phyloP scores from a whole-genome alignment of 2,888 invertebrate genomes.

The Coremacera marginata region DNA sequence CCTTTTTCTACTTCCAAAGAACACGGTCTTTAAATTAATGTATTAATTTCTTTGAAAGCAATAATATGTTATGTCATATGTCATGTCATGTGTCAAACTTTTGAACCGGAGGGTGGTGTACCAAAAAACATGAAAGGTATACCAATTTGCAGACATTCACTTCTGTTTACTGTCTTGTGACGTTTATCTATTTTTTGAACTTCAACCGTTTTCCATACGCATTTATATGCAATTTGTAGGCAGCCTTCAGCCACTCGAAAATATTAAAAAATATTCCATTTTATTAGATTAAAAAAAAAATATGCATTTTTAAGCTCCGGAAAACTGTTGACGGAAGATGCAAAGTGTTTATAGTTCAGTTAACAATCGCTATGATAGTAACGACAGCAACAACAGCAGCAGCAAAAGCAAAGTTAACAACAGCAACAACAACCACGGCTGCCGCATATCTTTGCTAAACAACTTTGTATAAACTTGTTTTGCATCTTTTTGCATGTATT shows the following conservation, averaged over 20 bases:
- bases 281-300: background rate
- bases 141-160: too few species aligned
- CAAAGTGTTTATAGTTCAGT: slow-evolving; percentile 11
- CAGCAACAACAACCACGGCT: background rate
- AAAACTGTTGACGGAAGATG: background rate
- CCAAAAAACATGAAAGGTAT: too few species aligned
- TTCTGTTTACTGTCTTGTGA: too few species aligned
- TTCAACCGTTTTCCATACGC: background rate
- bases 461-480: slow-evolving; percentile 1
- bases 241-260: background rate
- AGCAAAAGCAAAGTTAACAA: too few species aligned
- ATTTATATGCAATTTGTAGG: background rate
- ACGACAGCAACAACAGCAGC: too few species aligned
- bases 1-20: too few species aligned
- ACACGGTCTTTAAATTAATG: too few species aligned
- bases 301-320: background rate
- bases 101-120: too few species aligned
- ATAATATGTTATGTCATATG: too few species aligned
- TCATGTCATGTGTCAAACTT: too few species aligned
- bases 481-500: background rate
- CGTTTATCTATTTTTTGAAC: too few species aligned
- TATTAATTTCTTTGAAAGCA: too few species aligned
- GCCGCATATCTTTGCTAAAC: slow-evolving; percentile 7
- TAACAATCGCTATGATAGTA: background rate
- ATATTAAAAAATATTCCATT: background rate